Base-by-base conservation (phyloP, 2,797 vertebrate genomes). In the Tenualosa ilisha region DNA sequence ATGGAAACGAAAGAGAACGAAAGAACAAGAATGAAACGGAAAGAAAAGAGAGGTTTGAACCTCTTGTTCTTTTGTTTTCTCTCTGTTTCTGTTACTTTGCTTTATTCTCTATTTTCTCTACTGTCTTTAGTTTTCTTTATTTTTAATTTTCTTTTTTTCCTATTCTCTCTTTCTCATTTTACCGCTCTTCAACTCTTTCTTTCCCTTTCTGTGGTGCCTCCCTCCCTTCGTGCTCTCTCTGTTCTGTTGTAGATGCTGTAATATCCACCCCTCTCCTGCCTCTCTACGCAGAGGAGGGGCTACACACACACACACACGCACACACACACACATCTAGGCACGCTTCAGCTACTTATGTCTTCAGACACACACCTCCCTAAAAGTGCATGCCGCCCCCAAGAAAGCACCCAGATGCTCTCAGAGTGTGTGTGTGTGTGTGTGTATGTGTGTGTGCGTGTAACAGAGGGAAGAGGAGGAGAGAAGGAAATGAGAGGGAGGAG, bases 281-380 rank as follows among this genome's bases (percentile, higher is more conserved):
- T 20, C 56, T 59, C 56, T 43, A 13, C 40, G 37, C 40, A 75
- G 68, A 75, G 31, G 37, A 75, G 68, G 68, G 26, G 31, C 65
- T 72, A 37, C 17, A 15, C 13, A 72, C 65, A 26, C 24, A 84
- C 89, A 54, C 82, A 86, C 83, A 87, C 89, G 84, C 13, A 72
- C 65, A 26, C 24, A 84, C 89, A 54, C 82, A 86, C 83, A 87
- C 89, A 88, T 89, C 89, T 88, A 89, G 92, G 91, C 91, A 89
- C 93, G 92, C 90, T 81, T 53, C 65, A n/a, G 12, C 84, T 82
- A 53, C 84, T 81, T 79, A 50, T 84, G 17, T 59, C 51, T 46
- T 81, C 75, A 65, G 3, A 82, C 61, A 75, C 31, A 51, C 86
- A 84, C 87, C 24, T 31, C 63, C 63, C 26, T 68, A 68, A 68